Evolutionary conservation across 2,113 vertebrate genomes (phyloP).

Genomic region (Platysteira castanea): DNA sequence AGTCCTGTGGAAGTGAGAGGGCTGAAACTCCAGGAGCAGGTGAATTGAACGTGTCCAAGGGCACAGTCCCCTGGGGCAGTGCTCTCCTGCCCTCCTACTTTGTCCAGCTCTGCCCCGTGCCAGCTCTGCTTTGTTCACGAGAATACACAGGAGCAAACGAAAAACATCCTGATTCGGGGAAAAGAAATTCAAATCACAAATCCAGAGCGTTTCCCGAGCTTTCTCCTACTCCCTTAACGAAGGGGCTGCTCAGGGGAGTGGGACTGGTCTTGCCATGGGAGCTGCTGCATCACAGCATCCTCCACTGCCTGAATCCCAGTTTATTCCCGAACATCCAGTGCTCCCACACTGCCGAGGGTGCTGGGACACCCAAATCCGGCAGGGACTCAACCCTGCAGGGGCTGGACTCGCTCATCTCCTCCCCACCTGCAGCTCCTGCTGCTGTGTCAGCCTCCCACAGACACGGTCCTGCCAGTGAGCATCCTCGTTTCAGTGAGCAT

Average conservation of each 20-base stretch:
- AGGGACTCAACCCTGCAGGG: not conserved
- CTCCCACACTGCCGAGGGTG: not conserved
- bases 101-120: accelerated
- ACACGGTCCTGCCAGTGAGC: not conserved
- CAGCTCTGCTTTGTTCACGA: not conserved
- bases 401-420: not conserved
- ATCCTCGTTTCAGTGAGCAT: no score
- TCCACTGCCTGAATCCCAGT: accelerated
- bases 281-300: not conserved
- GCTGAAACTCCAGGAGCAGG: not conserved
- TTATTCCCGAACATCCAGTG: not conserved
- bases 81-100: accelerated
- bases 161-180: not conserved
- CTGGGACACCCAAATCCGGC: not conserved
- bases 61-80: accelerated
- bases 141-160: not conserved
- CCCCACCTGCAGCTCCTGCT: not conserved
- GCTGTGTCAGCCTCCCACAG: not conserved
- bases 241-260: not conserved
- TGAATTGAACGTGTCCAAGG: accelerated
- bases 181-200: not conserved
- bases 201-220: not conserved
- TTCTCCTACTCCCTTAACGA: not conserved
- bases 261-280: not conserved
- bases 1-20: not conserved